Conservation (phyloP, 2,888 invertebrate genomes). For the Campoplex capitator region DNA sequence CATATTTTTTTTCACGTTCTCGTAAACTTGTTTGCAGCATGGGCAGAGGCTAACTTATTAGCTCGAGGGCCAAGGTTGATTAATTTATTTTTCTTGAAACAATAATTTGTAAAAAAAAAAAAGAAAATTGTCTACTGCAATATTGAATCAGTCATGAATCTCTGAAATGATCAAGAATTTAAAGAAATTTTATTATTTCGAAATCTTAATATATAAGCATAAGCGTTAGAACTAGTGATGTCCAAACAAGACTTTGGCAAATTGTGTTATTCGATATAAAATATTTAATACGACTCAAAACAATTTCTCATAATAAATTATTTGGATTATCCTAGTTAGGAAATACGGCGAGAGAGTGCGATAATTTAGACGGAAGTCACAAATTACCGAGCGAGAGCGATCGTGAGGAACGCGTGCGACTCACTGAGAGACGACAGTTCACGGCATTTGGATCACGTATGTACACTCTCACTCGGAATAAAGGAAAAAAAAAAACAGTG, state of each 20-base stretch:
- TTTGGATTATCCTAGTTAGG: background rate
- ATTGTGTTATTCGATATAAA: background rate
- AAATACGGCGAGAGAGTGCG: conserved; percentile 15
- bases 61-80: conserved; percentile 33
- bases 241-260: background rate
- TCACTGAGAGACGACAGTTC: conserved; percentile 48
- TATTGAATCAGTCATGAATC: no score
- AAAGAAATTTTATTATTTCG: no score
- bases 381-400: conserved; percentile 37
- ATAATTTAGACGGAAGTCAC: conserved; percentile 54
- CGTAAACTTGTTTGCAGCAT: conserved; percentile 3
- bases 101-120: no score
- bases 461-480: conserved; percentile 66
- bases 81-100: no score
- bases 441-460: conserved; percentile 66
- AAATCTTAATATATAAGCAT: background rate
- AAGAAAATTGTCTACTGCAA: no score
- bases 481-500: conserved; percentile 45
- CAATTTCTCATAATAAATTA: background rate
- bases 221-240: background rate
- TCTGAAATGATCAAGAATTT: no score
- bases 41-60: conserved; percentile 56
- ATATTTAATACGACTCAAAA: background rate
- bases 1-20: background rate
- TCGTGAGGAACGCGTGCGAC: conserved; percentile 26